Evolutionary conservation across 23 tunicate genomes (phyloP).

Genomic region (Halocynthia aurantium): DNA sequence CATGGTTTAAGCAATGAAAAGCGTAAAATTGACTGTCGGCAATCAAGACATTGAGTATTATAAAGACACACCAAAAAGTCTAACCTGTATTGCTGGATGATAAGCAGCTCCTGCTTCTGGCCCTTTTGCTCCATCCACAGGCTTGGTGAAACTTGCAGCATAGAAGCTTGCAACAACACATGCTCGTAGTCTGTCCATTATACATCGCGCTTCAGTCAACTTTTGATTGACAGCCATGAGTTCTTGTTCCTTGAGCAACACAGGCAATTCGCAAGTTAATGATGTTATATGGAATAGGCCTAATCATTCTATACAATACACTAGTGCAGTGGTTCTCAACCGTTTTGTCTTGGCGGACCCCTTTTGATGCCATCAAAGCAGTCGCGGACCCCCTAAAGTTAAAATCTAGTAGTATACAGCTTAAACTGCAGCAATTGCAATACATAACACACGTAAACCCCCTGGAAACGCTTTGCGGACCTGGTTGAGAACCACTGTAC

Average conservation of each 20-base stretch:
- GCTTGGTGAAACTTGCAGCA: conserved; percentile 69
- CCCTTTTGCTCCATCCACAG: conserved; percentile 40
- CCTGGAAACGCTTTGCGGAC: background rate
- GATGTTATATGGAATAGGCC: too few species aligned
- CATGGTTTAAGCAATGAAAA: background rate
- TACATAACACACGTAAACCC: background rate
- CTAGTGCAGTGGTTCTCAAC: too few species aligned
- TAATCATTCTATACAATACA: too few species aligned
- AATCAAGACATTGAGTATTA: too few species aligned
- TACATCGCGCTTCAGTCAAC: conserved; percentile 43
- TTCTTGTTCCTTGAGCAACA: conserved; percentile 45
- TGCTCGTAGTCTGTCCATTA: conserved; percentile 69
- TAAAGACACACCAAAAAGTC: background rate
- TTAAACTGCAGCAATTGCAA: conserved; percentile 1
- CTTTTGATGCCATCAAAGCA: too few species aligned
- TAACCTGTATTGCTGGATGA: conserved; percentile 82
- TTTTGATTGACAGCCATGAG: conserved; percentile 36
- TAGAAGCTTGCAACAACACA: conserved; percentile 83
- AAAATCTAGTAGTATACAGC: too few species aligned
- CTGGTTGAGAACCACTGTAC: background rate
- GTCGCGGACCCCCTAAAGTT: too few species aligned
- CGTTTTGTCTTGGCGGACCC: too few species aligned
- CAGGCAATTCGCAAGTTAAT: too few species aligned
- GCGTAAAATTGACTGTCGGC: background rate
- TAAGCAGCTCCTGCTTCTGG: conserved; percentile 69